Evolutionary conservation across 2,113 vertebrate species (phyloP).

Genomic region (Heterotis niloticus): DNA sequence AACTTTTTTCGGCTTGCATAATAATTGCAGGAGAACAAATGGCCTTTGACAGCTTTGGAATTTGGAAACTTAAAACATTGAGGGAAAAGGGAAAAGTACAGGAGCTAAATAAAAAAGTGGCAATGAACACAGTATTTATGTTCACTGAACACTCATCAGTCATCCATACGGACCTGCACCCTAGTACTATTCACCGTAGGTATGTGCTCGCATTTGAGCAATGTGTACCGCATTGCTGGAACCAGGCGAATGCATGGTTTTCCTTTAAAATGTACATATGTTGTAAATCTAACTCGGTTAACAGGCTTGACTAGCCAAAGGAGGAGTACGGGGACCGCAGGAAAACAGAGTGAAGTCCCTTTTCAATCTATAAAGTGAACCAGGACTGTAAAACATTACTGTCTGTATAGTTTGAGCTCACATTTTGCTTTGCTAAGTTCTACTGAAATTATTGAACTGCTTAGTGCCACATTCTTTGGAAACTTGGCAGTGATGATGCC

Average conservation of each 20-base stretch:
- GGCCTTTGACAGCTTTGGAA: too few species aligned
- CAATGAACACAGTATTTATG: too few species aligned
- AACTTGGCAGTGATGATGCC: too few species aligned
- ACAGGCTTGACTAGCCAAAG: background rate
- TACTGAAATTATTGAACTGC: background rate
- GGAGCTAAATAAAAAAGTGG: too few species aligned
- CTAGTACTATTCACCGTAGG: background rate
- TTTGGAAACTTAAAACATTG: too few species aligned
- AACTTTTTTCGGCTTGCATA: too few species aligned
- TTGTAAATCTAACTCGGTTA: conserved; percentile 1
- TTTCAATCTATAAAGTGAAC: too few species aligned
- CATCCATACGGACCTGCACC: background rate
- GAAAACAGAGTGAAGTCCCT: too few species aligned
- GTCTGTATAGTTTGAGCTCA: background rate
- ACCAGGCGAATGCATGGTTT: background rate
- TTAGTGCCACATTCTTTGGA: background rate
- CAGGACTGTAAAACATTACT: background rate
- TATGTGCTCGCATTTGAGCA: background rate
- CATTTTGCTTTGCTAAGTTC: background rate
- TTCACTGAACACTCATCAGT: too few species aligned
- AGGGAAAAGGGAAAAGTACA: too few species aligned
- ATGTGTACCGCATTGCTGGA: background rate
- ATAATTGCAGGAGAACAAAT: too few species aligned
- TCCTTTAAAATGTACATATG: background rate
- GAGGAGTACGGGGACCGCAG: too few species aligned